Evolutionary conservation across 2,797 vertebrate species (phyloP).

Genomic region (Peromyscus nudipes): DNA sequence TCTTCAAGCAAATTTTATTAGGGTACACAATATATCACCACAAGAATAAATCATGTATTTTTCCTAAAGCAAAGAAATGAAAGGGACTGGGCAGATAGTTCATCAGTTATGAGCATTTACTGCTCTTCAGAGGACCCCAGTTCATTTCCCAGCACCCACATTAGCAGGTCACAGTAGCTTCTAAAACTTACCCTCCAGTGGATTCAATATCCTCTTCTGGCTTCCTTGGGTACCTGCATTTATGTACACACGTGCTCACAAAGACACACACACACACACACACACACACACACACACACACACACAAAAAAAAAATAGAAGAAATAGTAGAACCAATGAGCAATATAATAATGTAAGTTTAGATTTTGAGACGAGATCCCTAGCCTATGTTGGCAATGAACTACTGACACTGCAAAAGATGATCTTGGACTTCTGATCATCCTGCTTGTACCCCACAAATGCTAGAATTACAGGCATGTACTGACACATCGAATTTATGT

Average conservation of each 20-base stretch:
- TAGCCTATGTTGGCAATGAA: background rate
- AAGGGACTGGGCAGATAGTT: background rate
- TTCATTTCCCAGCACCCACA: background rate
- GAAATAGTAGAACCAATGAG: background rate
- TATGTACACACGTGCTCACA: background rate
- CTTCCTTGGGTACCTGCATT: background rate
- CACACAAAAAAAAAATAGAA: background rate
- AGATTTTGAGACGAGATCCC: background rate
- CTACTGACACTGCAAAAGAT: background rate
- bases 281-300: background rate
- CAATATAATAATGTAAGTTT: background rate
- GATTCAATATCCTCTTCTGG: background rate
- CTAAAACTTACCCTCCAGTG: background rate
- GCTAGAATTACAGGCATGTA: background rate
- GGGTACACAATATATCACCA: no score
- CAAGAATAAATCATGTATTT: background rate
- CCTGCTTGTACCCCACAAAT: background rate
- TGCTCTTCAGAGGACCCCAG: background rate
- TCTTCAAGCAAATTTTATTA: no score
- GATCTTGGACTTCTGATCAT: background rate
- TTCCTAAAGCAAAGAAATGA: background rate
- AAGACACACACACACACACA: background rate
- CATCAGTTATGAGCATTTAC: background rate
- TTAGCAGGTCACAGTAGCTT: background rate
- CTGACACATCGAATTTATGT: background rate